A percentile compares a stretch with the other conserved stretches of the same genome.
Conservation (phyloP, 2,797 vertebrate species). For the Gallinago stenura region DNA sequence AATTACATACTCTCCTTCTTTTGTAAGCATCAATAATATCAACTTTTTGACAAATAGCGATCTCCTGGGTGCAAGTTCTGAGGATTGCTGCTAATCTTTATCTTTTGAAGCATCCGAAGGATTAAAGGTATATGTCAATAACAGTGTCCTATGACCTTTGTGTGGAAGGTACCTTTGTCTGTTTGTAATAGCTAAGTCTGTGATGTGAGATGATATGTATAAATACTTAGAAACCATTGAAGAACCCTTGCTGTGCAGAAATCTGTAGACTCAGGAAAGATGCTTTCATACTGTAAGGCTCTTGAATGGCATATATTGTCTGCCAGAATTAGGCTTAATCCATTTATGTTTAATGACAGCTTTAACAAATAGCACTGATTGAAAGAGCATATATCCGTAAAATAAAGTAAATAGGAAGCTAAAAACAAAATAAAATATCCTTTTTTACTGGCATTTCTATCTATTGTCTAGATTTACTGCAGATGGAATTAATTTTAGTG, state of each 20-base stretch:
- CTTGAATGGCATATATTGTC: neutral
- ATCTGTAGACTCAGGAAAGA: neutral
- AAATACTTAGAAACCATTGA: constrained; percentile 27
- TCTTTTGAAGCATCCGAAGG: constrained; percentile 80
- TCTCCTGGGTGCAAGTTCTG: constrained; percentile 77
- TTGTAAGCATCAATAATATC: constrained; percentile 78
- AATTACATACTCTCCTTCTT: constrained; percentile 69
- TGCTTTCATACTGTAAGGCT: neutral
- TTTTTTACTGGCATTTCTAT: constrained; percentile 14
- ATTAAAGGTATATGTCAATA: constrained; percentile 81
- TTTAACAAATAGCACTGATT: neutral
- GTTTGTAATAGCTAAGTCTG: constrained; percentile 16
- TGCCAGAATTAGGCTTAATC: neutral
- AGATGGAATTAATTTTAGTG: constrained; percentile 22
- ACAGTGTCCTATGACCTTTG: constrained; percentile 70
- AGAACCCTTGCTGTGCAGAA: constrained; percentile 3
- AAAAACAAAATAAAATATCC: neutral
- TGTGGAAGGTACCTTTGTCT: constrained; percentile 45
- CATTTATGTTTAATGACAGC: neutral
- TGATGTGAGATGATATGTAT: constrained; percentile 1
- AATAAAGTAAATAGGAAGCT: neutral
- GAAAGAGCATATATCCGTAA: neutral
- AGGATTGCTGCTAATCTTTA: constrained; percentile 79
- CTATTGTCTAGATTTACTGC: neutral
- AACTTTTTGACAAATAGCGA: constrained; percentile 79